Evolutionary conservation across 2,113 vertebrate genomes (phyloP), one percentile per base, ranked within the genome.

Genomic region (Brachyhypopomus occidentalis): DNA sequence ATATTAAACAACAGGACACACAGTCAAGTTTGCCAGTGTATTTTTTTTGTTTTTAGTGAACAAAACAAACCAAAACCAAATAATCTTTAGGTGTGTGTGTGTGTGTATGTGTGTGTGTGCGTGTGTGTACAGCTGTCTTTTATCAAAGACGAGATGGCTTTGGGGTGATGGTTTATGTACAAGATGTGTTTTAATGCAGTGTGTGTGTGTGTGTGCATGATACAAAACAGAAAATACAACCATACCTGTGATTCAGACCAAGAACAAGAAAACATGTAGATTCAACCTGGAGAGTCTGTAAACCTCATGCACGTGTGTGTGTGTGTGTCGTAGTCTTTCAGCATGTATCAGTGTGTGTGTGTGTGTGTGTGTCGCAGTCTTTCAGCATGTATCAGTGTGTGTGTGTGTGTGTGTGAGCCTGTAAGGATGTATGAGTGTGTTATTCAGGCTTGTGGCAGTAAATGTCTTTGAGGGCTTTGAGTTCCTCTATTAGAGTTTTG

Each of bases 401-500:
- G 38, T 73, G 41, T 80, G 30, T 41, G 48, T 59, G 20, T 59
- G 23, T n/a, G 48, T 36, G 48, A 38, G 19, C 70, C 48, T 59
- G 20, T 58, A 20, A 22, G 23, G 5, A n/a, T 14, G 25, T 45
- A 9, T 8, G 14, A 7, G 67, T 91, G 87, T 36, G 86, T 95
- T 95, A 97, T 88, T 98, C 96, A 82, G 92, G 90, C 92, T 98
- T 99, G 94, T 98, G 96, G 94, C 97, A 98, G 90, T 99, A 98
- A 92, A 99, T 96, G 94, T 98, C 96, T 94, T 98, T 98, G 88
- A 98, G 96, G 78, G 96, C 96, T 93, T 97, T 98, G 88, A 99
- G 96, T 95, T 99, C 97, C 93, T 98, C 97, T 91, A 98, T 99
- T 89, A 99, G 95, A 88, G 97, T 98, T 95, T 98, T 99, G 96